Evolutionary conservation across 2,888 invertebrate species (phyloP).

Genomic region (Drosophila austrosaltans): DNA sequence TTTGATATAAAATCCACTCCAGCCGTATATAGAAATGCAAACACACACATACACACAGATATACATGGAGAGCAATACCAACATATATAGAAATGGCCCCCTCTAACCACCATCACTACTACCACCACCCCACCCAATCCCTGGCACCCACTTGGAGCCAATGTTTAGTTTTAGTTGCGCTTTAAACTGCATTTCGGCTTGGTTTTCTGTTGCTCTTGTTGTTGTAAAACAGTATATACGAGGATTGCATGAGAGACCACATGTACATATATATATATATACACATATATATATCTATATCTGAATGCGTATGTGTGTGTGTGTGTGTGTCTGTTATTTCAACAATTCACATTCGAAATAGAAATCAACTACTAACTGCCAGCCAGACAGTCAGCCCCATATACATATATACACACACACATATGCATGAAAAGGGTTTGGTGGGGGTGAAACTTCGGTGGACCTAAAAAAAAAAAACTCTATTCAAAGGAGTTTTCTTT

Average conservation of each 20-base stretch:
- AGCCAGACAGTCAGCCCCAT: constrained; percentile 4
- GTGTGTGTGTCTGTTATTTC: constrained; percentile 49
- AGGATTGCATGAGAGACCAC: constrained; percentile 37
- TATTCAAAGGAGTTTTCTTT: constrained; percentile 17
- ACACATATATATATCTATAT: constrained; percentile 12
- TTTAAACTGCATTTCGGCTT: constrained; percentile 69
- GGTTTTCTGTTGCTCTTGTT: constrained; percentile 39
- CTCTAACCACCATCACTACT: background rate
- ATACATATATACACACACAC: no score
- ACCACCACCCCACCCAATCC: constrained; percentile 13
- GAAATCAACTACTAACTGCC: constrained; percentile 53
- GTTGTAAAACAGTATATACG: constrained; percentile 62
- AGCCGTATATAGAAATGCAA: constrained; percentile 54
- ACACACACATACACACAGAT: constrained; percentile 27
- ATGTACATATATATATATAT: constrained; percentile 12
- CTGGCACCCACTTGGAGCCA: constrained; percentile 42
- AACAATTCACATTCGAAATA: constrained; percentile 67
- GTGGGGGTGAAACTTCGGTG: no score
- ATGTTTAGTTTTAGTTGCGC: constrained; percentile 76
- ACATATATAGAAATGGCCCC: constrained; percentile 15
- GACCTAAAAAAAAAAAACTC: no score
- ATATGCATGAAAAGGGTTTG: no score
- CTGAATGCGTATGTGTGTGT: constrained; percentile 22
- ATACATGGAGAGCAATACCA: constrained; percentile 37
- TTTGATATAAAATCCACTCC: constrained; percentile 72